Base-by-base conservation (phyloP, 2,888 invertebrate genomes). In the Chloroclystis v-ata region DNA sequence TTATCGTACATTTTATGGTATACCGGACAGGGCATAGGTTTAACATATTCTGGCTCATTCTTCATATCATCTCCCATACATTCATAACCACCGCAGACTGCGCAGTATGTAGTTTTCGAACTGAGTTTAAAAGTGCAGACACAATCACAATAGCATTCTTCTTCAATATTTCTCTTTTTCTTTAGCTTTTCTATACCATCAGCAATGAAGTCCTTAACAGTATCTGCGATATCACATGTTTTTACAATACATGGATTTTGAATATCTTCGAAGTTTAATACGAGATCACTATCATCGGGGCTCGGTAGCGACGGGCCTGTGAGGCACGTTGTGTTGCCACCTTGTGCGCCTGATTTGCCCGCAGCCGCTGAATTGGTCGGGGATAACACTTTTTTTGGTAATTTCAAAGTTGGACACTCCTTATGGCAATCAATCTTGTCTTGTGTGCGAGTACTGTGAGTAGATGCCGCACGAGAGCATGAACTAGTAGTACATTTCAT, bases 1-100 rank as follows among this genome's bases (percentile, higher is more conserved):
- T 70, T 84, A 54, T 86, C 78, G 49, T 86, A 87, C 37, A 82
- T 42, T 46, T 86, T 86, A 45, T 87, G 79, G 52, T 84, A 87
- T 7, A 87, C 71, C 0, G 87, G 87, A 57, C 87, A 87, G 5
- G 87, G 86, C 42, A 82, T 79, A 4, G 86, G 85, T 49, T 72
- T 78, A 1, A 65, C 64, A 49, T 68, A 77, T 11, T 68, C 73
- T 1, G 86, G 85, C 56, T 78, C 64, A 44, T 72, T 56, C 51
- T 60, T 67, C 60, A 80, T 73, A 54, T 86, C 85, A 25, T 77
- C 72, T 9, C 86, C 86, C 14, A 82, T 57, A 42, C 78, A 78
- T 62, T 86, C 83, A 44, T 82, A 87, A 1, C 87, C 87, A 9
- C 83, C 84, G 51, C 87, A 87, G 16, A 87, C 72, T 2, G 73